Evolutionary conservation across 2,888 invertebrate genomes (phyloP).

Genomic region (Drosophila diplacantha): DNA sequence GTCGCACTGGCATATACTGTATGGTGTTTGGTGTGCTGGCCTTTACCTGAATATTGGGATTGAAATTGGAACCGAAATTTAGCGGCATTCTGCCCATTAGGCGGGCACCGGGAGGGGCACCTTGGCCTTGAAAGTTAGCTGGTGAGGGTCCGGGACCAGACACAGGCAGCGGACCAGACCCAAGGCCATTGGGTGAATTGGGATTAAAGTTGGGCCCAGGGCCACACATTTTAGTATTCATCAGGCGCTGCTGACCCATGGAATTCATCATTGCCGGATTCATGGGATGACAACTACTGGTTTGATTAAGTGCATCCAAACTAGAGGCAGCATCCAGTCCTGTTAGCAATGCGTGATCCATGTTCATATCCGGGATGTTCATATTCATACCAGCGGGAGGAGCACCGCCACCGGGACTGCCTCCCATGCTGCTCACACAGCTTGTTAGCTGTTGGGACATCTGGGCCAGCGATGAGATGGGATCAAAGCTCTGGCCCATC

Average conservation of each 20-base stretch:
- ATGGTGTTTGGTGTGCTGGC: constrained; percentile 98
- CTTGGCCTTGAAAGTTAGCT: constrained; percentile 68
- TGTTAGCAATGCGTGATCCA: constrained; percentile 69
- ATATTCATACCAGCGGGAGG: constrained; percentile 54
- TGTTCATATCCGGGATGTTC: constrained; percentile 60
- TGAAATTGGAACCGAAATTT: constrained; percentile 80
- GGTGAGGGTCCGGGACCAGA: constrained; percentile 13
- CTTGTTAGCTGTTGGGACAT: constrained; percentile 96
- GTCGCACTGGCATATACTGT: constrained; percentile 96
- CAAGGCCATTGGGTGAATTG: constrained; percentile 46
- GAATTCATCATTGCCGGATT: constrained; percentile 79
- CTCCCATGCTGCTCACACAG: constrained; percentile 79
- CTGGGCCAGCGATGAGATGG: constrained; percentile 94
- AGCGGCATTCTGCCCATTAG: constrained; percentile 84
- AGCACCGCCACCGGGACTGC: constrained; percentile 59
- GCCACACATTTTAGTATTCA: constrained; percentile 83
- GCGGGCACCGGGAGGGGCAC: constrained; percentile 75
- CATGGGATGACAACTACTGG: constrained; percentile 63
- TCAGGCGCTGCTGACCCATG: constrained; percentile 78
- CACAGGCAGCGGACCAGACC: constrained; percentile 26
- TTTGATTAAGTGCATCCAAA: constrained; percentile 71
- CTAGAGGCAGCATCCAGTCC: constrained; percentile 74
- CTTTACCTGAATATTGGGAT: constrained; percentile 92
- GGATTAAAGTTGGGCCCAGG: constrained; percentile 63
- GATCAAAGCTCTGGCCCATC: constrained; percentile 87